Base-by-base conservation (phyloP, 2,113 vertebrate species). In the Tamias sibiricus region DNA sequence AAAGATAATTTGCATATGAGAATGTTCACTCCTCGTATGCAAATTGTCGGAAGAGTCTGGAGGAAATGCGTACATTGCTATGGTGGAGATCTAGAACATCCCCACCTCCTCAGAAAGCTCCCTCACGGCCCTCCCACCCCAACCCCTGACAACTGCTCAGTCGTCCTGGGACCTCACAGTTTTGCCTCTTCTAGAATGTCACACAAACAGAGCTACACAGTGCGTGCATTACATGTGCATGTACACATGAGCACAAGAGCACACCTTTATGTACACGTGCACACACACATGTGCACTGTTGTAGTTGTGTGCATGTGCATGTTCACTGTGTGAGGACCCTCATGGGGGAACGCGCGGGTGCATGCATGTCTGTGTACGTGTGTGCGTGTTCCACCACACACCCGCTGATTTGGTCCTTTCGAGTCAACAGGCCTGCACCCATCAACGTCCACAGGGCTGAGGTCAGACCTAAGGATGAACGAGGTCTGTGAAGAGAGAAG, bases 351-450 rank as follows among this genome's bases (percentile, higher is more conserved):
- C 10, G 11, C 14, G 11, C 17, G 66, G 52, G 64, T 17, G n/a
- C 6, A 4, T 9, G 14, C 24, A 4, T 32, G 81, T 8, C 35
- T n/a, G 5, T n/a, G 32, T 32, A 37, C 24, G 28, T 3, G 0
- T 16, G 12, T 81, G n/a, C 59, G 10, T 49, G 47, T 49, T 49
- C 47, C 12, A 12, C 47, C 47, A 10, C 47, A 49, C 47, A n/a
- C n/a, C n/a, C n/a, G n/a, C n/a, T 69, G 64, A 11, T 69, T 44
- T 83, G 64, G 83, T 24, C 13, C 32, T 49, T 66, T 49, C 4
- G 37, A 42, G 28, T 44, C 37, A 64, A 9, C 4, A 8, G 81
- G 32, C 64, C 14, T 5, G 13, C 26, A 14, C 35, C 35, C 35
- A 30, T 37, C 20, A 10, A 13, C 19, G 26, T 40, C 84, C 44